These are phyloP conservation scores for Nymphalis polychloros DNA, from an alignment of 2,888 invertebrate genomes.

Conservation along the genomic window DNA sequence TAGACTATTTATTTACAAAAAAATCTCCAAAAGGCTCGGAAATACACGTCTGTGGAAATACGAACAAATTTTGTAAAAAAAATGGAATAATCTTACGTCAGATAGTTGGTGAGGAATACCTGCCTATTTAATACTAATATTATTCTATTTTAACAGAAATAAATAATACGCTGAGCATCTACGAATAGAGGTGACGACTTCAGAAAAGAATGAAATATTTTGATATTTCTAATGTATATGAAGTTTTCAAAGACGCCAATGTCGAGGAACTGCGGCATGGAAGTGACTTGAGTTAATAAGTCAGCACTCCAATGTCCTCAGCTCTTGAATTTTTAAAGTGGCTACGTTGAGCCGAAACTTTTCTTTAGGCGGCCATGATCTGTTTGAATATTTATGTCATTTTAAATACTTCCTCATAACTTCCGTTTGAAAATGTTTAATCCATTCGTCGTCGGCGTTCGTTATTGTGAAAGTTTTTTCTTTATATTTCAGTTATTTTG, in stretches of 20 bases:
- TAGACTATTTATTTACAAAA: no score
- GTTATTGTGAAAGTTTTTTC: neutral
- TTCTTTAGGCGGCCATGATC: slow-evolving; percentile 48
- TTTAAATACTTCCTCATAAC: slow-evolving; percentile 41
- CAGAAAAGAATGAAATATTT: no score
- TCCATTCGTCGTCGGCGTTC: neutral
- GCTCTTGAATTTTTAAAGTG: slow-evolving; percentile 72
- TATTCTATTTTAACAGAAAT: no score
- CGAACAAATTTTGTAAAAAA: no score
- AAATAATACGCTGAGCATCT: no score
- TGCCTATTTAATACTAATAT: no score
- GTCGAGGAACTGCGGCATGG: slow-evolving; percentile 35
- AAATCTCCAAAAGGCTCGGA: no score
- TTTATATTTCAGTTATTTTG: neutral
- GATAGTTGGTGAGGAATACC: no score
- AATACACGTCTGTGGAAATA: no score
- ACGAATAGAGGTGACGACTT: no score
- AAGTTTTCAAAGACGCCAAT: slow-evolving; percentile 15
- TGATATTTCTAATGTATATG: neutral
- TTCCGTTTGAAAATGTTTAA: slow-evolving; percentile 13
- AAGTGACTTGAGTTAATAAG: slow-evolving; percentile 62
- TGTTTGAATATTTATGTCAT: slow-evolving; percentile 45
- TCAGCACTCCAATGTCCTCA: slow-evolving; percentile 63
- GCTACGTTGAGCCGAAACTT: slow-evolving; percentile 59
- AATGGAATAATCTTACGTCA: no score